Evolutionary conservation across 1,140 invertebrate species (phyloP), one percentile per base, ranked within the genome.

Genomic region (Drosophila sturtevanti): DNA sequence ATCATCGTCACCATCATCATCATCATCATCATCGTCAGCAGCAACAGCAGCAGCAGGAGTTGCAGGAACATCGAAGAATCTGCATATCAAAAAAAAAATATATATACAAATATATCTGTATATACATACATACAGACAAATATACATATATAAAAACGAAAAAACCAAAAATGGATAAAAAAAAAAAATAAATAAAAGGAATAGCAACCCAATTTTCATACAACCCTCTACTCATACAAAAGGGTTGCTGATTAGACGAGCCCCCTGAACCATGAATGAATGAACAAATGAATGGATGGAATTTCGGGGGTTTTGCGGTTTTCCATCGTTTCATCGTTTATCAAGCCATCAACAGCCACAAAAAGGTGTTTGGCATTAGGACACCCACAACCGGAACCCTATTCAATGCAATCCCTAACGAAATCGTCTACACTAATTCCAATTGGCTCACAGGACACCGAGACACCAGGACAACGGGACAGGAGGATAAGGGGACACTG

Each of bases 161-260:
- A 31, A 6, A 31, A 31, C 6, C 0, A 6, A 31, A n/a, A n/a
- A n/a, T n/a, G n/a, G n/a, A n/a, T n/a, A 52, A 56, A 41, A 52
- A 35, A 21, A 56, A 54, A n/a, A 34, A 60, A 37, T 27, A 55
- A 52, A 65, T 59, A 37, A 71, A 63, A 59, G 68, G 54, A 75
- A 75, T 63, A 55, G 52, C 38, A 61, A 64, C 78, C 78, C 75
- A 74, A 74, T 77, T 86, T 77, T 37, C 14, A 37, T 60, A 48
- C 51, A 34, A 61, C n/a, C 18, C 27, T 48, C 37, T 38, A 14
- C 10, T 51, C 5, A 11, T 38, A 77, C 68, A 72, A 87, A 82
- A 82, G 84, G 82, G 84, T 89, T 87, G 84, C 79, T 87, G 82
- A 89, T 87, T 87, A 89, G 82, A 48, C 41, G 5, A 79, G 82